Percentiles rank a stretch among this genome's conserved stretches.
These are phyloP conservation scores for Cynaeus angustus DNA, from an alignment of 2,888 invertebrate genomes.

Conservation along the genomic window DNA sequence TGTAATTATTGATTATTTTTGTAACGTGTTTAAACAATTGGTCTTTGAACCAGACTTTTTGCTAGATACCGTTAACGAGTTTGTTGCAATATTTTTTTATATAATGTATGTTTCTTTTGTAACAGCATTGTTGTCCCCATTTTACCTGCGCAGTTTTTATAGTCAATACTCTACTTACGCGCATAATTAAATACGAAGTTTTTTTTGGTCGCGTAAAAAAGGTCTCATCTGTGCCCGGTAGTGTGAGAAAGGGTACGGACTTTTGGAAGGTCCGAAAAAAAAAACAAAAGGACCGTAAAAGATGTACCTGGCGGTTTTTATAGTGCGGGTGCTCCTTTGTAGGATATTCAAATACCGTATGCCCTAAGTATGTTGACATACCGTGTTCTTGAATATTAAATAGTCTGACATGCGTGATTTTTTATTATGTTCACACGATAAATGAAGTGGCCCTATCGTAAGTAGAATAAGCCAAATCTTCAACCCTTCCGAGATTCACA, in stretches of 20 bases:
- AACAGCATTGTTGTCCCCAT: not conserved
- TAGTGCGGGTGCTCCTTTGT: constrained; percentile 67
- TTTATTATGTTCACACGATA: constrained; percentile 69
- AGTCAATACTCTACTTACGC: constrained; percentile 34
- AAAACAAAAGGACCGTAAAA: constrained; percentile 61
- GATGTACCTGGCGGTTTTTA: constrained; percentile 69
- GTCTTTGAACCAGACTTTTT: too few relatives aligned
- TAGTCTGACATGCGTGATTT: constrained; percentile 65
- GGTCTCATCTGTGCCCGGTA: constrained; percentile 49
- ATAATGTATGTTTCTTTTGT: constrained; percentile 3
- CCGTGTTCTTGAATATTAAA: constrained; percentile 72
- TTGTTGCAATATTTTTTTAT: not conserved
- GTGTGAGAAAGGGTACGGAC: constrained; percentile 67
- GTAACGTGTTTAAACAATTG: too few relatives aligned
- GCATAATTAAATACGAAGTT: constrained; percentile 46
- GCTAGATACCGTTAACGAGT: too few relatives aligned
- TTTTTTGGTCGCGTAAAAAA: constrained; percentile 42
- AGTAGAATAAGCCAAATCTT: constrained; percentile 37
- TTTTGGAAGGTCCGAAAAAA: constrained; percentile 65
- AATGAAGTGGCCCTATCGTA: constrained; percentile 58
- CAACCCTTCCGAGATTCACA: constrained; percentile 20
- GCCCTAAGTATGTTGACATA: constrained; percentile 69
- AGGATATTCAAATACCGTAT: constrained; percentile 62
- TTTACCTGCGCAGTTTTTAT: constrained; percentile 43
- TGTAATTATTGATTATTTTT: too few relatives aligned